phyloP scores from a whole-genome alignment of 1,140 invertebrate genomes.

The Sycobia sp. region DNA sequence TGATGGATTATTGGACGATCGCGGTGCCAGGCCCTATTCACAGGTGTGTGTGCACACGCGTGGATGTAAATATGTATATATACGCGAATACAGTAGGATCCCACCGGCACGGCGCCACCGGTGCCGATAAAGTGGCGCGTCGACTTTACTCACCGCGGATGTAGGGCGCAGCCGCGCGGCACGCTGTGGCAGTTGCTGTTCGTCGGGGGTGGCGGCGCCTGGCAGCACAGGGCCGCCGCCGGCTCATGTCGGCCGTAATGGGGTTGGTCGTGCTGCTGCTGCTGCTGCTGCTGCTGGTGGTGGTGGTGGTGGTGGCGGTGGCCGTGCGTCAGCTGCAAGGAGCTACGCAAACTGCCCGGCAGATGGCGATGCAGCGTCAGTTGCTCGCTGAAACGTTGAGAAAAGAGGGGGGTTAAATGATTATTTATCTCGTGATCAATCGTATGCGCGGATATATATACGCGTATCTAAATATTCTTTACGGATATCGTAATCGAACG shows the following conservation, averaged over 20 bases:
- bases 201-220: slow-evolving; percentile 41
- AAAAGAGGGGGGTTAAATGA: neutral
- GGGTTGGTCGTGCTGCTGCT: no score
- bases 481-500: no score
- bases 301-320: slow-evolving; percentile 39
- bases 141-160: slow-evolving; percentile 47
- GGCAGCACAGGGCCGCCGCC: slow-evolving; percentile 29
- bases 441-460: no score
- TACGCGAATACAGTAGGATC: no score
- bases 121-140: slow-evolving; percentile 25
- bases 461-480: no score
- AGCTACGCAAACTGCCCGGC: slow-evolving; percentile 44
- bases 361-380: slow-evolving; percentile 47
- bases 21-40: no score
- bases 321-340: slow-evolving; percentile 41
- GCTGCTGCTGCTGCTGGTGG: slow-evolving; percentile 39
- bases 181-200: slow-evolving; percentile 41
- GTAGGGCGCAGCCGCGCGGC: slow-evolving; percentile 47
- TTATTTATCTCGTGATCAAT: no score
- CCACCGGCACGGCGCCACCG: no score
- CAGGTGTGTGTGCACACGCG: no score
- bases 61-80: no score
- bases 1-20: no score
- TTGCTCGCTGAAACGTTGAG: slow-evolving; percentile 44
- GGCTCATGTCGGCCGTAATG: slow-evolving; percentile 43